phyloP scores from a whole-genome alignment of 2,888 invertebrate species.

The Sarcophaga subvicina region DNA sequence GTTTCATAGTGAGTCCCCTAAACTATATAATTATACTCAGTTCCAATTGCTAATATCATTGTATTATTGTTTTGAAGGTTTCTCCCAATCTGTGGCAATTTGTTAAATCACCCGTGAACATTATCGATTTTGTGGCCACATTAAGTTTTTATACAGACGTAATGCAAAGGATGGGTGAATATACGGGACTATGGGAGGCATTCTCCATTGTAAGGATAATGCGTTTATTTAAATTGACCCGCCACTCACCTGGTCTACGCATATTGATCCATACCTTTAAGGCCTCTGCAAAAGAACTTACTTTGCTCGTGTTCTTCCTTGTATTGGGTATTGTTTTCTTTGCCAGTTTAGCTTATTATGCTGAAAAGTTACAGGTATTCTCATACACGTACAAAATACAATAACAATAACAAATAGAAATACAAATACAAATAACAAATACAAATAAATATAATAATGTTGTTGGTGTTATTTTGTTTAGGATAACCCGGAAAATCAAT shows the following conservation, averaged over 20 bases:
- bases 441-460: no score
- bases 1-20: no score
- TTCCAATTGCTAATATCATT: slow-evolving; percentile 81
- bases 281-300: slow-evolving; percentile 98
- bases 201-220: slow-evolving; percentile 98
- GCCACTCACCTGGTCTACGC: slow-evolving; percentile 98
- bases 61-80: slow-evolving; percentile 88
- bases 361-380: slow-evolving; percentile 84
- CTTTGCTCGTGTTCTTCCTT: slow-evolving; percentile 97
- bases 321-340: slow-evolving; percentile 99
- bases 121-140: slow-evolving; percentile 99
- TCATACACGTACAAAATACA: no score
- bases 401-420: no score
- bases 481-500: slow-evolving; percentile 97
- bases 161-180: slow-evolving; percentile 95
- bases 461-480: slow-evolving; percentile 85
- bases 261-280: slow-evolving; percentile 99
- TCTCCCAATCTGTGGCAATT: slow-evolving; percentile 97
- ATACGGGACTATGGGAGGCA: slow-evolving; percentile 98
- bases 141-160: slow-evolving; percentile 98
- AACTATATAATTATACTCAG: no score
- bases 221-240: slow-evolving; percentile 97
- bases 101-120: slow-evolving; percentile 97
- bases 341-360: slow-evolving; percentile 98
- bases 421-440: no score